Conservation (phyloP, 2,888 invertebrate species). For the Dasypogon diadema region DNA sequence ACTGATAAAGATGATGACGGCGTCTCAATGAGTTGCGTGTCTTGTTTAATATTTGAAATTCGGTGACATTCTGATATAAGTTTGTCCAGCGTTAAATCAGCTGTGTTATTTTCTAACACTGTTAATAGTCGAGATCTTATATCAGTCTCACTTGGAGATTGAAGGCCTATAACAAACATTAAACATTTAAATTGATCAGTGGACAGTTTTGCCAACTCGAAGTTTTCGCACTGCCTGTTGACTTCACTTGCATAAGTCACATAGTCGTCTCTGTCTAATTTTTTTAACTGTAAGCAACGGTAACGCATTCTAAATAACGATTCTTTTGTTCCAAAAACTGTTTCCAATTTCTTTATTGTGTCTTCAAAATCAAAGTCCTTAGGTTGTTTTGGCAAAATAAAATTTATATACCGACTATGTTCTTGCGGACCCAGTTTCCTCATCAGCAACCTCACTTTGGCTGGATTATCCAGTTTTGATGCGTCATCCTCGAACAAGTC, state of each 20-base stretch:
- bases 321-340: constrained; percentile 35
- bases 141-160: constrained; percentile 21
- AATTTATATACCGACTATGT: constrained; percentile 59
- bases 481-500: constrained; percentile 44
- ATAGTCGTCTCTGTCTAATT: constrained; percentile 36
- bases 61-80: constrained; percentile 45
- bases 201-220: constrained; percentile 45
- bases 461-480: constrained; percentile 1
- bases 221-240: constrained; percentile 46
- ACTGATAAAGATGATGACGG: constrained; percentile 4
- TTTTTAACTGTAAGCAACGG: constrained; percentile 40
- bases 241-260: constrained; percentile 16
- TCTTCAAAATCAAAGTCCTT: neutral
- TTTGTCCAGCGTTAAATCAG: constrained; percentile 46
- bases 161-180: constrained; percentile 34
- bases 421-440: constrained; percentile 36
- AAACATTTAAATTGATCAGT: constrained; percentile 45
- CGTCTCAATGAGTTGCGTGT: constrained; percentile 41
- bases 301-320: constrained; percentile 19
- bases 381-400: constrained; percentile 59
- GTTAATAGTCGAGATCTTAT: constrained; percentile 11
- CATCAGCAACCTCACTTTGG: constrained; percentile 41
- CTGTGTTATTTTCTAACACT: neutral
- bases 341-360: neutral
- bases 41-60: constrained; percentile 35